Conservation (phyloP, 2,797 vertebrate genomes). For the Melanotaenia maccullochi region DNA sequence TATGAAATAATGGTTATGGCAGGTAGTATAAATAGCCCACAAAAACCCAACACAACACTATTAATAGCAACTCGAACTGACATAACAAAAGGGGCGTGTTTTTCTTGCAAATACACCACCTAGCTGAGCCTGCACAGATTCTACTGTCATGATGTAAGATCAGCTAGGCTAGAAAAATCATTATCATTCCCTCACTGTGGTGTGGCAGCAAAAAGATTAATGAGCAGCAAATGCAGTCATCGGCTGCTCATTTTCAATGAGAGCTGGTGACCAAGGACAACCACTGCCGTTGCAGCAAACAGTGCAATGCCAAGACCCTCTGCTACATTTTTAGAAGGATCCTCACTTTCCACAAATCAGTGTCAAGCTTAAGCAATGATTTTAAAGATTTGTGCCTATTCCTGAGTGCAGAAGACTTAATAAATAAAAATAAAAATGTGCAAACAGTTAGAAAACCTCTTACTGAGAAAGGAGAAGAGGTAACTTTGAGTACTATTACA, state of each 20-base stretch:
- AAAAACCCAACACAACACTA: background rate
- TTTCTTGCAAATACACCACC: slow-evolving; percentile 15
- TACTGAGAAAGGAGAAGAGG: background rate
- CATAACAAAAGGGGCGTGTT: background rate
- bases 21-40: background rate
- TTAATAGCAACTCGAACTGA: slow-evolving; percentile 5
- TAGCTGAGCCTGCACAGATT: slow-evolving; percentile 26
- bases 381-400: slow-evolving; percentile 2
- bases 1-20: slow-evolving; percentile 4
- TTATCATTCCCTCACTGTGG: slow-evolving; percentile 46
- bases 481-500: background rate
- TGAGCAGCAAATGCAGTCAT: slow-evolving; percentile 51
- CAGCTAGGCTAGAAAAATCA: slow-evolving; percentile 40
- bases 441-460: background rate
- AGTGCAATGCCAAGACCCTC: slow-evolving; percentile 2
- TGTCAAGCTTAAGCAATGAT: slow-evolving; percentile 19
- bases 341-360: slow-evolving; percentile 31
- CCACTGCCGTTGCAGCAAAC: slow-evolving; percentile 41
- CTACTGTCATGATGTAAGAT: slow-evolving; percentile 26
- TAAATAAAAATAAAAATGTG: background rate
- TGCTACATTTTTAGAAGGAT: slow-evolving; percentile 12
- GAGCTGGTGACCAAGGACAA: slow-evolving; percentile 39
- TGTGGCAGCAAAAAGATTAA: slow-evolving; percentile 48
- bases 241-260: slow-evolving; percentile 53
- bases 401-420: background rate